phyloP scores from a whole-genome alignment of 2,797 vertebrate species.

The Tokudaia muenninki region DNA sequence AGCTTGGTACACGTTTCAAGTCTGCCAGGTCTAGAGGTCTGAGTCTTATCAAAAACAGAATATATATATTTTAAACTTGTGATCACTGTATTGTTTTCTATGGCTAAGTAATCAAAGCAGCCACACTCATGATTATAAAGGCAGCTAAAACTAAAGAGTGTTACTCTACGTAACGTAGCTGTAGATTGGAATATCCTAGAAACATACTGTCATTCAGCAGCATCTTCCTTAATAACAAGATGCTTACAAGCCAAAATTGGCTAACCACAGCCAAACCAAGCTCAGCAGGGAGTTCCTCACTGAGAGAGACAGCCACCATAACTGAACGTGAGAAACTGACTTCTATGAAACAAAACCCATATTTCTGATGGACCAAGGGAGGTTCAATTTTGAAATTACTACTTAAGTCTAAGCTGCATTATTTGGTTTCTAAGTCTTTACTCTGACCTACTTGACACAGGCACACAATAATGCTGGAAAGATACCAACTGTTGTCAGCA shows the following conservation, averaged over 20 bases:
- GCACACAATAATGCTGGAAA: background rate
- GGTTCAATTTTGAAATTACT: constrained; percentile 40
- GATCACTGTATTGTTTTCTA: background rate
- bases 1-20: background rate
- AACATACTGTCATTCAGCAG: background rate
- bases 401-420: background rate
- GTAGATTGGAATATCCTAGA: background rate
- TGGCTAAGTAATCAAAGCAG: constrained; percentile 22
- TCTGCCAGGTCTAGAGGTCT: background rate
- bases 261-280: background rate
- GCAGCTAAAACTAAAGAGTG: background rate
- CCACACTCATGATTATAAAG: background rate
- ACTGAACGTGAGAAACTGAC: constrained; percentile 22
- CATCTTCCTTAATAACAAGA: background rate
- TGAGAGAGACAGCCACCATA: background rate
- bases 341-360: background rate
- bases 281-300: background rate
- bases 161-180: no score
- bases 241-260: background rate
- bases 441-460: background rate
- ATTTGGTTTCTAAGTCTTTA: background rate
- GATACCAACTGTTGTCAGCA: background rate
- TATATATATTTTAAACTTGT: constrained; percentile 7
- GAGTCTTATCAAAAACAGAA: background rate
- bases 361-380: background rate